Evolutionary conservation across 2,888 invertebrate species (phyloP).

Genomic region (Abrostola triplasia): DNA sequence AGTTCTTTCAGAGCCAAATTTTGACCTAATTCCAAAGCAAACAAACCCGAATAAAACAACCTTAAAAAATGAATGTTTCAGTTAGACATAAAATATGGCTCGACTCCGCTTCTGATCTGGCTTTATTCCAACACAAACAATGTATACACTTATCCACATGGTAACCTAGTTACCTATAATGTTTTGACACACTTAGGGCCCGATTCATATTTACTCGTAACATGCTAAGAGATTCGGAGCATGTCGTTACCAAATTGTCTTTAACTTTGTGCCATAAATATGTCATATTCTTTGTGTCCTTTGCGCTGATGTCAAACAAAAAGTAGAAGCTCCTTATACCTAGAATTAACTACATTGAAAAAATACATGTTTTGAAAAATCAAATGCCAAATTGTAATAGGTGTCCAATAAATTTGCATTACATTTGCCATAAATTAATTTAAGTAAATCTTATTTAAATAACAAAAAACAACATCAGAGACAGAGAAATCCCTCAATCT

Average conservation of each 20-base stretch:
- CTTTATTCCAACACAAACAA: slow-evolving; percentile 6
- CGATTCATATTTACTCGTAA: neutral
- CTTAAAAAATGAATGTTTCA: too few relatives aligned
- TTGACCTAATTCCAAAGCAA: too few relatives aligned
- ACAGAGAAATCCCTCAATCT: slow-evolving; percentile 16
- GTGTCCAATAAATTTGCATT: too few relatives aligned
- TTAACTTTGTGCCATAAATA: neutral
- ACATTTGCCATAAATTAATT: too few relatives aligned
- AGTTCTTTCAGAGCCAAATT: too few relatives aligned
- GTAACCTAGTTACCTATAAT: slow-evolving; percentile 9
- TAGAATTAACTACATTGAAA: neutral
- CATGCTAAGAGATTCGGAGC: slow-evolving; percentile 1
- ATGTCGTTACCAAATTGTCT: neutral
- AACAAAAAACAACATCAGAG: neutral
- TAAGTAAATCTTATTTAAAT: neutral
- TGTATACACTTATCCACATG: neutral
- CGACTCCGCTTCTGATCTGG: neutral
- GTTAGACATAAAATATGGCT: neutral
- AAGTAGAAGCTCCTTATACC: neutral
- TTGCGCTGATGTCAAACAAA: neutral
- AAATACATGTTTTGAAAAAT: too few relatives aligned
- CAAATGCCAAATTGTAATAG: too few relatives aligned
- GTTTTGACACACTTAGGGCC: slow-evolving; percentile 6
- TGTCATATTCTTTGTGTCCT: neutral
- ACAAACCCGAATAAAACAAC: too few relatives aligned